phyloP scores from a whole-genome alignment of 2,797 vertebrate genomes.

The Phoebastria nigripes region DNA sequence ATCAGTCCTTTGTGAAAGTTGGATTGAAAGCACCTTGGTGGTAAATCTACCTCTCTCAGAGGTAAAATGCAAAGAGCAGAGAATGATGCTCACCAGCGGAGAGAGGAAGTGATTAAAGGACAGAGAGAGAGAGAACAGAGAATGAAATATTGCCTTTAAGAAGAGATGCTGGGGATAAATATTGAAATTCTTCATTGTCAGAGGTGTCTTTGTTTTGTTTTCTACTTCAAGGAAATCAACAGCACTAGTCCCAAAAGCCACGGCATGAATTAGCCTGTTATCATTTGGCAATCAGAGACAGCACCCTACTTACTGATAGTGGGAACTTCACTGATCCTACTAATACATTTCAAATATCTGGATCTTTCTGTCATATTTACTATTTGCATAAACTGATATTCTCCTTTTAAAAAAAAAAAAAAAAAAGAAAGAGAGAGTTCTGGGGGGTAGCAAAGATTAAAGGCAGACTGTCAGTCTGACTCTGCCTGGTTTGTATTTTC shows the following conservation, averaged over 20 bases:
- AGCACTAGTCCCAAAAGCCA: neutral
- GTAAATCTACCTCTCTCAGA: conserved; percentile 34
- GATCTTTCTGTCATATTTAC: conserved; percentile 2
- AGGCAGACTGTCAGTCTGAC: conserved; percentile 61
- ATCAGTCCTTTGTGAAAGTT: neutral
- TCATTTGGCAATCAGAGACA: neutral
- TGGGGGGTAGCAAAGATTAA: conserved; percentile 51
- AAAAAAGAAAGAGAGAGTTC: neutral
- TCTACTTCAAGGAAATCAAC: conserved; percentile 8
- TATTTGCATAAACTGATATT: conserved; percentile 8
- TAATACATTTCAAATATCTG: neutral
- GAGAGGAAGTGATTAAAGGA: conserved; percentile 14
- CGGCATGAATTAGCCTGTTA: neutral
- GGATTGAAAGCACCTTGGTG: conserved; percentile 17
- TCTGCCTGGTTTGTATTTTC: conserved; percentile 45
- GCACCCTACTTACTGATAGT: neutral
- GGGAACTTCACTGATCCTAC: neutral
- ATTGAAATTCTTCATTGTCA: neutral
- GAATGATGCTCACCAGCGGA: neutral
- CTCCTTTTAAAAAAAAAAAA: neutral
- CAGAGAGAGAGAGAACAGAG: neutral
- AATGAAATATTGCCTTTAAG: neutral
- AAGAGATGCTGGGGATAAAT: neutral
- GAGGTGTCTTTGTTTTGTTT: conserved; percentile 10
- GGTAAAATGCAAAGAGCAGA: conserved; percentile 26